Base-by-base conservation (phyloP, 2,888 invertebrate genomes). In the Polyploca ridens region DNA sequence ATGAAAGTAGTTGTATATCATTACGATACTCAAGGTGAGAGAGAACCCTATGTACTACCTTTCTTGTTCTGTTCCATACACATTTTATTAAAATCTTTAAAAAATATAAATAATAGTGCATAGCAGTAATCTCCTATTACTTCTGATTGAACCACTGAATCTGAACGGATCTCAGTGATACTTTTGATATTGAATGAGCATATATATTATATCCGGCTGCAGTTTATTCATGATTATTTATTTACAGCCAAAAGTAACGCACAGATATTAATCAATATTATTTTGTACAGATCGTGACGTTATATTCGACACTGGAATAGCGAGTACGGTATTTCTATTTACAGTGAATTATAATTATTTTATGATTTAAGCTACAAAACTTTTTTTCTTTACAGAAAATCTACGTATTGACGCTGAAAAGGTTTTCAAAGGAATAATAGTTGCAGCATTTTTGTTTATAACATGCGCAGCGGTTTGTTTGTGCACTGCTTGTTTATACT, bases 401-500 rank as follows among this genome's bases (percentile, higher is more conserved):
- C 77, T 90, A 59, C 81, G 79, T 11, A 59, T 74, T 10, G 86
- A 90, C 69, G 85, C 88, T 3, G 79, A 87, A 27, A 78, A 71
- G 61, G 72, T 88, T 41, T 91, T 91, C 69, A 77, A 72, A 70
- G 85, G 90, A 16, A 83, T 91, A 49, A 73, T 85, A 16, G 69
- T 90, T 66, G 81, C 91, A 2, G 85, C 77, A 0, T 68, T 90
- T 49, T 63, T 91, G 16, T 87, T 91, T 65, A 76, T 86, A 6
- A 60, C 79, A 0, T 90, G 90, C 70, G 87, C 87, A 33, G 71
- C 73, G 38, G 14, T 87, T 19, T 87, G 90, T 67, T 76, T 80
- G 16, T 4, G 84, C 11, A 75, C 82, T 14, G 87, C 90, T 3
- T 90, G 91, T 65, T 65, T 87, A 59, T 91, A 91, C 69, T 91